Conservation (phyloP, 37 sponge, comb jelly and placozoan genomes). For the Bolinopsis microptera region DNA sequence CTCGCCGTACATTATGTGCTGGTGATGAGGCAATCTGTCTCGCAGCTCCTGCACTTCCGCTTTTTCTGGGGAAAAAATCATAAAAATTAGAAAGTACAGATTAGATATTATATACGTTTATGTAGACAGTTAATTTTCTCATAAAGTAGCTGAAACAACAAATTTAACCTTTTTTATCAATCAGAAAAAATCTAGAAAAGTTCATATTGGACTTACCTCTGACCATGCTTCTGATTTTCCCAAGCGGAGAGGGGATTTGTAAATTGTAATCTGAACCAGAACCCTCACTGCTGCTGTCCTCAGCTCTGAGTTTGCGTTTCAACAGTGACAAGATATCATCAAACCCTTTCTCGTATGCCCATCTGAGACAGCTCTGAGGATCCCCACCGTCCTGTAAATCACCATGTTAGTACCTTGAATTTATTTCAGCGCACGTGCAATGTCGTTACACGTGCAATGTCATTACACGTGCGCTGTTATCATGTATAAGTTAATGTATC, state of each 20-base stretch:
- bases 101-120: too few species aligned
- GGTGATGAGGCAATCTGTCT: conserved; percentile 18
- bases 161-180: too few species aligned
- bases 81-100: too few species aligned
- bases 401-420: too few species aligned
- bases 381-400: conserved; percentile 9
- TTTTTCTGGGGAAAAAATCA: not conserved
- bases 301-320: not conserved
- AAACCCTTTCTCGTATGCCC: conserved; percentile 47
- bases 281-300: conserved; percentile 50
- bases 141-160: too few species aligned
- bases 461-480: too few species aligned
- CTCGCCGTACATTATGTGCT: conserved; percentile 49
- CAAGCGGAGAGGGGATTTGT: conserved; percentile 31
- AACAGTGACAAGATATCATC: conserved; percentile 24
- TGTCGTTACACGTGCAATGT: too few species aligned
- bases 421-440: too few species aligned
- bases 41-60: conserved; percentile 37
- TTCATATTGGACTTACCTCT: not conserved
- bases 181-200: not conserved
- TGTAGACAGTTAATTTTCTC: too few species aligned
- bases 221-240: conserved; percentile 35
- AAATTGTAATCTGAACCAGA: conserved; percentile 46
- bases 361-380: conserved; percentile 19
- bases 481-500: too few species aligned